These are phyloP conservation scores for Tauraco hartlaubi DNA, from an alignment of 2,797 vertebrate species.

Conservation along the genomic window DNA sequence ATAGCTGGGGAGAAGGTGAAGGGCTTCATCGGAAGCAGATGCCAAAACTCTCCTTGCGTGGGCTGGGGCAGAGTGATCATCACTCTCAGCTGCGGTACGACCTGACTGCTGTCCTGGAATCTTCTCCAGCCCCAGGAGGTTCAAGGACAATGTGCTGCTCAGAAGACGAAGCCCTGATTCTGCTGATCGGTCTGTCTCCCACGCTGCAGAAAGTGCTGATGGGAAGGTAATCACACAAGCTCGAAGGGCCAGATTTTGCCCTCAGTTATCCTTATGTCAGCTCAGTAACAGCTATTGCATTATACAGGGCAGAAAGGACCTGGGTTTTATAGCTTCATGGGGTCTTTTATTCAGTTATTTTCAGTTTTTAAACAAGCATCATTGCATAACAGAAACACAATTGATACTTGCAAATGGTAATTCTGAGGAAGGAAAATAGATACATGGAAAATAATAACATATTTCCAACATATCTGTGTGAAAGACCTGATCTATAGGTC, in stretches of 20 bases:
- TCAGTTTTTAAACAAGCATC: not conserved
- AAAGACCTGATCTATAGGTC: not conserved
- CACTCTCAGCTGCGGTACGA: not conserved
- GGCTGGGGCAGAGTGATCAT: not conserved
- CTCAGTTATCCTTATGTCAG: not conserved
- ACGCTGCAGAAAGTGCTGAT: not conserved
- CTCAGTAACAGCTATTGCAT: not conserved
- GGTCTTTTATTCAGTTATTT: not conserved
- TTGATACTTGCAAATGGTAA: not conserved
- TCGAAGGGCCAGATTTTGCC: not conserved
- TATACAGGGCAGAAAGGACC: not conserved
- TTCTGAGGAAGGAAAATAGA: not conserved
- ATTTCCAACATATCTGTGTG: not conserved
- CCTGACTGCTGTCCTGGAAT: constrained; percentile 13
- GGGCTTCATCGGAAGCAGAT: not conserved
- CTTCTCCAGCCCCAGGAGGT: not conserved
- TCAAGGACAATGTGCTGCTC: not conserved
- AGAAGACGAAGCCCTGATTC: not conserved
- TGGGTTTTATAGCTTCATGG: not conserved
- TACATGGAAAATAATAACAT: not conserved
- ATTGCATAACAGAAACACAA: not conserved
- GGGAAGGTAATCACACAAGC: not conserved
- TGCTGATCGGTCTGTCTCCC: not conserved
- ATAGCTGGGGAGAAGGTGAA: not conserved
- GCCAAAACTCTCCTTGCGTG: not conserved